A percentile compares a stretch with the other conserved stretches of the same genome.
Conservation (phyloP, 2,888 invertebrate species). For the Dynastes tityus region DNA sequence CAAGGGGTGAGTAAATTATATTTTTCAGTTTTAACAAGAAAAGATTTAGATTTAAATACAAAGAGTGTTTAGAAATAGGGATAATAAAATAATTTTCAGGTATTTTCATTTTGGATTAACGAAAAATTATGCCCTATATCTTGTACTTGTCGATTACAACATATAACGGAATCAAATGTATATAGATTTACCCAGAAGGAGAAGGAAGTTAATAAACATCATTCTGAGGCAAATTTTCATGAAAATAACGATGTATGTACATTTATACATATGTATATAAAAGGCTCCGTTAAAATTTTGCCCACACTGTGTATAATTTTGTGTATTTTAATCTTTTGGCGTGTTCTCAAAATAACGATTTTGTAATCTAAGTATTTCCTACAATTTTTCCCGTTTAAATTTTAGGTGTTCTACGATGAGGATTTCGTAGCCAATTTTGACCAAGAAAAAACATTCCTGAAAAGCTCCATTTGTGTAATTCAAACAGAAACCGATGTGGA, state of each 20-base stretch:
- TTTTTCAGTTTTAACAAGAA: not conserved
- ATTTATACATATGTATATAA: no score
- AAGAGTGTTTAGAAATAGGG: not conserved
- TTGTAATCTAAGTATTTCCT: constrained; percentile 18
- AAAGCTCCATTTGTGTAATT: constrained; percentile 73
- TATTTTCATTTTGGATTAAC: constrained; percentile 64
- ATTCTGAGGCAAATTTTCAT: constrained; percentile 58
- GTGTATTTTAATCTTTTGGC: not conserved
- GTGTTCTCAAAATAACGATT: constrained; percentile 5
- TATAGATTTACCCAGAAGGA: constrained; percentile 71
- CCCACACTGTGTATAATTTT: constrained; percentile 31
- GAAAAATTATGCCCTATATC: constrained; percentile 70
- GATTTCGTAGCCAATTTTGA: constrained; percentile 65
- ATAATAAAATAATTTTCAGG: constrained; percentile 54
- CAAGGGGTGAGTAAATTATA: constrained; percentile 32
- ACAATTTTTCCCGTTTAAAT: not conserved
- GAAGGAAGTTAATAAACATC: constrained; percentile 59
- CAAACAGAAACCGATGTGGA: constrained; percentile 70
- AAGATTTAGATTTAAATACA: not conserved
- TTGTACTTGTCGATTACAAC: constrained; percentile 74
- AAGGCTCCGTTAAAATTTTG: no score
- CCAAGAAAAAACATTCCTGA: constrained; percentile 69
- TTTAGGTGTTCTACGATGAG: constrained; percentile 69
- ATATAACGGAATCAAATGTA: constrained; percentile 73
- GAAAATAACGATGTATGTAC: constrained; percentile 67